Percentiles rank a stretch among this genome's conserved stretches.
phyloP scores from a whole-genome alignment of 2,797 vertebrate species.

The Epinephelus malabaricus region DNA sequence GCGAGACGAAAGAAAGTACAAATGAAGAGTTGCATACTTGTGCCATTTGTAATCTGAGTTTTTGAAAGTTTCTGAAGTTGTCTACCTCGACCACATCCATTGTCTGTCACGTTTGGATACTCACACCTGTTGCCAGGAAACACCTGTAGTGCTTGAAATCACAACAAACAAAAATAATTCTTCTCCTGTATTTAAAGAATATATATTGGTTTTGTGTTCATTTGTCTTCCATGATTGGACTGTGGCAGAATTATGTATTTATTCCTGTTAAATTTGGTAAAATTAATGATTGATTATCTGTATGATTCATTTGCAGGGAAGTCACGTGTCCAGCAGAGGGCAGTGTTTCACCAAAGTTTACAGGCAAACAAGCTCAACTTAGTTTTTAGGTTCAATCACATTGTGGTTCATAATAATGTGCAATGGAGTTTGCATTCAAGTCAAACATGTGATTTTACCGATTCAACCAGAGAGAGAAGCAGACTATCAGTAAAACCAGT shows the following conservation, averaged over 20 bases:
- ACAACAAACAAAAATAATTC: slow-evolving; percentile 40
- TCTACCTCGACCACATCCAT: slow-evolving; percentile 54
- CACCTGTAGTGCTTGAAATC: slow-evolving; percentile 25
- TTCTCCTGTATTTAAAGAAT: neutral
- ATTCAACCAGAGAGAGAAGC: neutral
- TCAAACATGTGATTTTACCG: neutral
- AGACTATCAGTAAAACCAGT: neutral
- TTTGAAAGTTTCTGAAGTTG: neutral
- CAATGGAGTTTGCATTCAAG: neutral
- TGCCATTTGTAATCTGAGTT: rapidly evolving
- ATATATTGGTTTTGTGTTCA: rapidly evolving
- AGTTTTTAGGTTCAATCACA: neutral
- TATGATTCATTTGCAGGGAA: neutral
- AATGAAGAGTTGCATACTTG: neutral
- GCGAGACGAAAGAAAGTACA: neutral
- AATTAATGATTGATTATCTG: neutral
- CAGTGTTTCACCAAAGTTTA: slow-evolving; percentile 45
- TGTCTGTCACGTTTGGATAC: slow-evolving; percentile 2
- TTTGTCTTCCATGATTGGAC: neutral
- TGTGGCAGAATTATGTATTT: rapidly evolving
- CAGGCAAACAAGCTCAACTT: rapidly evolving
- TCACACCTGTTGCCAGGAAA: slow-evolving; percentile 61
- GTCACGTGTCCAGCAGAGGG: slow-evolving; percentile 58
- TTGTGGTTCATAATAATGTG: neutral
- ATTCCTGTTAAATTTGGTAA: neutral